These are phyloP conservation scores for Bos indicus DNA, from an alignment of 2,113 vertebrate genomes.

Conservation along the genomic window DNA sequence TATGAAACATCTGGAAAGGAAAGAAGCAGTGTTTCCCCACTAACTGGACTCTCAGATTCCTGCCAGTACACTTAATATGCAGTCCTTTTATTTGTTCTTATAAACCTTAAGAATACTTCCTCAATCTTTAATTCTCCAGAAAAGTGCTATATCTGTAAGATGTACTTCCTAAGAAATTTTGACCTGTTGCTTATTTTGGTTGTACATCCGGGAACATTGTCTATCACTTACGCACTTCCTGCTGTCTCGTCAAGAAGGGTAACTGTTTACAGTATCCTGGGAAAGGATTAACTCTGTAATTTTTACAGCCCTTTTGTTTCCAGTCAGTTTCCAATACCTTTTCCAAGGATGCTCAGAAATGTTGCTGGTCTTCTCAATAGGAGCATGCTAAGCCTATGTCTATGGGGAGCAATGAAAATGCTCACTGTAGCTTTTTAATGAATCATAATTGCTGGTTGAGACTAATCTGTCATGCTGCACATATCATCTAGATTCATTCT, in stretches of 20 bases:
- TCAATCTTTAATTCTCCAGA: not conserved
- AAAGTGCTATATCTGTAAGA: not conserved
- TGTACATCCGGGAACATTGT: not conserved
- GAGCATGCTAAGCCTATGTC: not conserved
- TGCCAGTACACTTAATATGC: not conserved
- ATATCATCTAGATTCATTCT: constrained; percentile 3
- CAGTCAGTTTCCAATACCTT: not conserved
- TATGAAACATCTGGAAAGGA: not conserved
- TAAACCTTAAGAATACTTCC: not conserved
- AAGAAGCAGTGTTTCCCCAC: not conserved
- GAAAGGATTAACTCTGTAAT: not conserved
- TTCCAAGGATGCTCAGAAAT: not conserved
- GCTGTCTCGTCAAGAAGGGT: not conserved
- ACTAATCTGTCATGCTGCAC: not conserved
- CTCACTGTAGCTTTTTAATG: not conserved
- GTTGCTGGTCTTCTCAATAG: not conserved
- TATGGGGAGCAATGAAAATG: constrained; percentile 16
- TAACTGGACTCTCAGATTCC: not conserved
- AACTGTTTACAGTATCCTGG: not conserved
- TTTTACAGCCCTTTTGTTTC: not conserved
- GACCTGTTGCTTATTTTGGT: not conserved
- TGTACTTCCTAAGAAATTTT: not conserved
- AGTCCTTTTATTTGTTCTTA: not conserved
- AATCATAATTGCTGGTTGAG: not conserved
- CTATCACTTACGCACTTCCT: not conserved